phyloP scores from a whole-genome alignment of 2,113 vertebrate species.

The Circaetus cinerascens region DNA sequence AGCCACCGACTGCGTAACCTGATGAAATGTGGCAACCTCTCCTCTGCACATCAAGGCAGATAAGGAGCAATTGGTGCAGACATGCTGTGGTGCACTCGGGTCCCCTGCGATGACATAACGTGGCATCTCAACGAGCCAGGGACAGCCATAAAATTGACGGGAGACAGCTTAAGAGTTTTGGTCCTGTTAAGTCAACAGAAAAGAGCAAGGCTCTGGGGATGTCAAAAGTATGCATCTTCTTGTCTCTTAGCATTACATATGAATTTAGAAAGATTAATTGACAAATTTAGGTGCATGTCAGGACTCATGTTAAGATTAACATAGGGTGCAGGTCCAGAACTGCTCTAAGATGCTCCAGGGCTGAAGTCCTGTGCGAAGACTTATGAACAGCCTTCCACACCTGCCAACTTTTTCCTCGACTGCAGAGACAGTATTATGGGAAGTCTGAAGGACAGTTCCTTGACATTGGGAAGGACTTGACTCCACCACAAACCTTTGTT shows the following conservation, averaged over 20 bases:
- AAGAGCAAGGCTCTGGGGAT: background rate
- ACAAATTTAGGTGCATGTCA: background rate
- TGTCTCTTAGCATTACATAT: background rate
- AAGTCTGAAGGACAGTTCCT: background rate
- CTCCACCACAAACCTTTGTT: background rate
- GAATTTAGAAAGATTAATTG: background rate
- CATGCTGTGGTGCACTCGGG: accelerated
- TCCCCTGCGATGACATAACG: background rate
- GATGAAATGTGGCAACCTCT: background rate
- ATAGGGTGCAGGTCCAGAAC: background rate
- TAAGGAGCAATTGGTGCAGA: background rate
- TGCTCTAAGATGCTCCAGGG: background rate
- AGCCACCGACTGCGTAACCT: background rate
- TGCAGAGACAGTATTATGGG: background rate
- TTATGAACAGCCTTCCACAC: background rate
- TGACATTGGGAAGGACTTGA: background rate
- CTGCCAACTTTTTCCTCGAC: background rate
- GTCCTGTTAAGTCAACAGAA: background rate
- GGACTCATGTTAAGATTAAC: background rate
- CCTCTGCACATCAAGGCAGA: background rate
- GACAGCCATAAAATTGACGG: background rate
- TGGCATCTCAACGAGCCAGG: background rate
- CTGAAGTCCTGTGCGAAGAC: background rate
- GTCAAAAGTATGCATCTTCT: background rate
- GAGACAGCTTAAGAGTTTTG: background rate